A percentile compares a stretch with the other conserved stretches of the same genome.
Conservation (phyloP, 2,888 invertebrate species). For the Julus scanicus region DNA sequence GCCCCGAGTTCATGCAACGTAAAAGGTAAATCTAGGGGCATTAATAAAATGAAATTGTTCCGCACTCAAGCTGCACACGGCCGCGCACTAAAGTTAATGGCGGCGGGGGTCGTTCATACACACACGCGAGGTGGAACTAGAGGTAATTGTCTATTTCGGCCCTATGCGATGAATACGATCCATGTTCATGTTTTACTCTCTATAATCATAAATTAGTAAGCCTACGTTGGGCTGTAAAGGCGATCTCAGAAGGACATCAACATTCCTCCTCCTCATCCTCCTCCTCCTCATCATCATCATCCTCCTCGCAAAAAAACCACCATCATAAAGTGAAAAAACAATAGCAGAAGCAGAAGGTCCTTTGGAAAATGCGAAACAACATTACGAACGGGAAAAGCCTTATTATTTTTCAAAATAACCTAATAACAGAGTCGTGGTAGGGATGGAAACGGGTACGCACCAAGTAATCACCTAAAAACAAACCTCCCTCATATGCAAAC, state of each 20-base stretch:
- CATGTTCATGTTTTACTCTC: not conserved
- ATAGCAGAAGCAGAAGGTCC: no score
- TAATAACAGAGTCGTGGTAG: no score
- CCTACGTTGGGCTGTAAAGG: not conserved
- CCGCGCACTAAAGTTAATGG: not conserved
- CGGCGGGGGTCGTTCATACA: not conserved
- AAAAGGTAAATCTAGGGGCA: not conserved
- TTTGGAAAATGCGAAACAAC: no score
- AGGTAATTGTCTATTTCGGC: not conserved
- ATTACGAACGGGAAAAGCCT: no score
- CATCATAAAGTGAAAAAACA: not conserved
- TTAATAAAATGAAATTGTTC: not conserved
- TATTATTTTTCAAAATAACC: conserved; percentile 7
- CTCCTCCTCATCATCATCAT: no score
- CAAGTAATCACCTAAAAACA: no score
- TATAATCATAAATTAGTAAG: not conserved
- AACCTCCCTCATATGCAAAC: no score
- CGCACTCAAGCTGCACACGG: not conserved
- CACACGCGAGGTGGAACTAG: not conserved
- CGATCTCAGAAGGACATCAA: not conserved
- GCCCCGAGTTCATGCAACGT: no score
- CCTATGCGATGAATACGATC: not conserved
- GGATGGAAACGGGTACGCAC: no score
- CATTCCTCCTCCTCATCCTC: not conserved
- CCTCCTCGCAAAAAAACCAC: not conserved